Base-by-base conservation (phyloP, 1,140 invertebrate genomes). In the Conus ventricosus region DNA sequence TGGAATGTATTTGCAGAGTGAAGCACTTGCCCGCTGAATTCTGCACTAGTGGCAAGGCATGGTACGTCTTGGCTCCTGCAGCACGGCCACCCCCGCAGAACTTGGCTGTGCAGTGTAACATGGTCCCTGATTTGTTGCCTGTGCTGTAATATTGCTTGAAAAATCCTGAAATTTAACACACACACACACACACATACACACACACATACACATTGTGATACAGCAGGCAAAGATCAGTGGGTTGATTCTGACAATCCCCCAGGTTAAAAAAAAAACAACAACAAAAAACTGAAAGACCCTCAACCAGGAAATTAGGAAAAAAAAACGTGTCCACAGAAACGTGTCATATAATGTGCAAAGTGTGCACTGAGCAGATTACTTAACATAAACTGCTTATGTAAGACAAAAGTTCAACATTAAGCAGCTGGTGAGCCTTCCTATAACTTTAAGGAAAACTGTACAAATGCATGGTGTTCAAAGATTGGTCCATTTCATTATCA, bases 21-120 rank as follows among this genome's bases (percentile, higher is more conserved):
- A 91, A 91, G 4, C 88, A 89, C 83, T 90, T 67, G 23, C 92
- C 92, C 86, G 87, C 87, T 53, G 91, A 88, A 15, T 86, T 85
- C 88, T 92, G 89, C 23, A 93, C 92, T 76, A 82, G 53, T 20
- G 76, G 76, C 10, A 75, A 60, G 23, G 88, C 75, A n/a, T 88
- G 87, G 86, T 92, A 93, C 23, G 86, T 78, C 20, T 89, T 71
- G 25, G 89, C 81, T 7, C 86, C 89, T 20, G 84, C 78, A n/a
- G 76, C 88, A 60, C 85, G 89, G 15, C 90, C 90, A 78, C 87
- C 63, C 39, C 89, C 91, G 87, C 90, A 92, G 81, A 91, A 93
- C 54, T 89, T 91, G 0, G 92, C 88, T 55, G 92, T 93, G 51
- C 92, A 93, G 63, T 93, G 93, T 10, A 93, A 87, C 25, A 91